Evolutionary conservation across 2,888 invertebrate genomes (phyloP), one percentile per base, ranked within the genome.

Genomic region (Theodoxus fluviatilis): DNA sequence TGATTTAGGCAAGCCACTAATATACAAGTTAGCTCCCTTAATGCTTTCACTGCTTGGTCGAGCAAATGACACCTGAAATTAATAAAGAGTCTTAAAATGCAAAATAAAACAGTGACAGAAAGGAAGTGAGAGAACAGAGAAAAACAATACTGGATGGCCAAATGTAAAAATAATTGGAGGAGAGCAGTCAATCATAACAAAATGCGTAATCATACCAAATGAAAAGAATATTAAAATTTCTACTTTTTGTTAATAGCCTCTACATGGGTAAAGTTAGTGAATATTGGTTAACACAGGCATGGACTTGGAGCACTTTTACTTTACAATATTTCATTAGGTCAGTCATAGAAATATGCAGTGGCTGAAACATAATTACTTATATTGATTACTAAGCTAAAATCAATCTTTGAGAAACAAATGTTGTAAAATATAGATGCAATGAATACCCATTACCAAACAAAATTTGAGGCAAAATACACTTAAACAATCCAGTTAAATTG

Each of bases 1-100:
- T 77, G 83, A 84, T 80, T 85, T 85, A 67, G 87, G 87, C 79
- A 88, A 80, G 76, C 87, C 87, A 81, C 86, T 86, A 76, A 88
- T 85, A 83, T 88, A 88, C 76, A 88, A 82, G 81, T 88, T 88
- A 75, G 87, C 87, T 71, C 85, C 86, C 80, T 87, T 88, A 76
- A 88, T 88, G 75, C 84, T 84, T 79, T 88, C 87, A 79, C 86
- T 84, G 82, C 87, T 87, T 68, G 88, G 88, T 75, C 87, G 83
- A 76, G 88, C 88, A 79, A 85, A 82, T 71, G 88, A 88, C 64
- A 88, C 87, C 86, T 87, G 83, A 81, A 84, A 78, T 74, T 73
- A 75, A 75, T 71, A 76, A 74, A 78, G 71, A 74, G 70, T 73
- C 73, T 76, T 78, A 81, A 81, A 78, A 79, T 78, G 74, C 73